Percentiles rank a stretch among this genome's conserved stretches.
phyloP scores from a whole-genome alignment of 2,113 vertebrate species.

The Trogon melanurus region DNA sequence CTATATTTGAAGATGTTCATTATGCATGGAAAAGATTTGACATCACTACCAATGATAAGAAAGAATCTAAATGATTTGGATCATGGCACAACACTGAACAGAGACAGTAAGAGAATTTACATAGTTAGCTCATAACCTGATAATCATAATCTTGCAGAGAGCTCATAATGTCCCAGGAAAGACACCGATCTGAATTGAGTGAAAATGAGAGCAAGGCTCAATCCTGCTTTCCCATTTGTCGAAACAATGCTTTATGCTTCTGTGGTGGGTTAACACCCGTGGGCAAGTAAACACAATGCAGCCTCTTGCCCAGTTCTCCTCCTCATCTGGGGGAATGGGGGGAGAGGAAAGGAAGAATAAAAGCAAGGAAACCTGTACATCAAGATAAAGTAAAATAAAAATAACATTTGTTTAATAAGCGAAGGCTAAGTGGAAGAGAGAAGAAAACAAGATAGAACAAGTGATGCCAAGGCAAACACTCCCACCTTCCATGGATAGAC shows the following conservation, averaged over 20 bases:
- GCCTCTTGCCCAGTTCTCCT: background rate
- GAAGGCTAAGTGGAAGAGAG: background rate
- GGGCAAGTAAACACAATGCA: background rate
- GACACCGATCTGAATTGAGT: background rate
- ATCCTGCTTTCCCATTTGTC: background rate
- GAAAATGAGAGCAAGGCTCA: background rate
- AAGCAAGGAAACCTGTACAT: background rate
- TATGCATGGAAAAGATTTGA: constrained; percentile 26
- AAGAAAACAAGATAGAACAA: background rate
- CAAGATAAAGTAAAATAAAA: background rate
- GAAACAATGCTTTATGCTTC: background rate
- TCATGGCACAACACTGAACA: background rate
- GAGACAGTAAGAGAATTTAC: background rate
- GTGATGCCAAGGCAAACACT: background rate
- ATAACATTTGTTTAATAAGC: background rate
- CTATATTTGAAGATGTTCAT: constrained; percentile 35
- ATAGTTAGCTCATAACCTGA: background rate
- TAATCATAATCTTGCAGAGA: background rate
- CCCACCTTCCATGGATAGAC: background rate
- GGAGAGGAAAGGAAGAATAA: background rate
- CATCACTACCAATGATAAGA: background rate
- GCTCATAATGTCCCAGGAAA: background rate
- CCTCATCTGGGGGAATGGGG: background rate
- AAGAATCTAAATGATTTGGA: background rate
- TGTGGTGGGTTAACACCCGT: accelerated